These are phyloP conservation scores for Megalurothrips usitatus DNA, from an alignment of 2,888 invertebrate genomes.

Conservation along the genomic window DNA sequence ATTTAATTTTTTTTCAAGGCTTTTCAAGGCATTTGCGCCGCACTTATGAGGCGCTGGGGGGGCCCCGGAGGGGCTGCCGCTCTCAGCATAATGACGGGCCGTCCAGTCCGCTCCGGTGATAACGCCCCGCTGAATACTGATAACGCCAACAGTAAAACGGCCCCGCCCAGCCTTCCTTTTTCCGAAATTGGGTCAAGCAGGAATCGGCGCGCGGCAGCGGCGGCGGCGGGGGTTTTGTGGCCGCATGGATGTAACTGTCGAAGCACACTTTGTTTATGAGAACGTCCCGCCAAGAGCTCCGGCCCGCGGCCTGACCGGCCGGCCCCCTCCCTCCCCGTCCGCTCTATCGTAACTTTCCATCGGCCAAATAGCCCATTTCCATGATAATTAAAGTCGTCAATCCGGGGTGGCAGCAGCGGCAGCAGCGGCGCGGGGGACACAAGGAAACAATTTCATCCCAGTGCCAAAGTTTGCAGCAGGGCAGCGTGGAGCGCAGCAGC, in stretches of 20 bases:
- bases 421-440: background rate
- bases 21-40: too few relatives aligned
- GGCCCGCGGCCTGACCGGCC: background rate
- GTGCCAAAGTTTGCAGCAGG: background rate
- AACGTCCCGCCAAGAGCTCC: background rate
- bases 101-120: too few relatives aligned
- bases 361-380: slow-evolving; percentile 8
- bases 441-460: slow-evolving; percentile 2
- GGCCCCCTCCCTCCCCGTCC: background rate
- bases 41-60: too few relatives aligned
- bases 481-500: too few relatives aligned
- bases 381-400: slow-evolving; percentile 24
- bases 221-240: background rate
- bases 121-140: too few relatives aligned
- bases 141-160: too few relatives aligned
- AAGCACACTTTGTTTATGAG: slow-evolving; percentile 10
- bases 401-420: background rate
- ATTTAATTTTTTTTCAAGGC: too few relatives aligned
- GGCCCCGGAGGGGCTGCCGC: too few relatives aligned
- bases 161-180: too few relatives aligned
- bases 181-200: background rate
- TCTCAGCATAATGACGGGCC: too few relatives aligned
- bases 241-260: background rate
- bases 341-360: slow-evolving; percentile 19
- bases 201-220: background rate